These are phyloP conservation scores for Drosophila barbarae DNA, from an alignment of 2,888 invertebrate genomes.

Conservation along the genomic window DNA sequence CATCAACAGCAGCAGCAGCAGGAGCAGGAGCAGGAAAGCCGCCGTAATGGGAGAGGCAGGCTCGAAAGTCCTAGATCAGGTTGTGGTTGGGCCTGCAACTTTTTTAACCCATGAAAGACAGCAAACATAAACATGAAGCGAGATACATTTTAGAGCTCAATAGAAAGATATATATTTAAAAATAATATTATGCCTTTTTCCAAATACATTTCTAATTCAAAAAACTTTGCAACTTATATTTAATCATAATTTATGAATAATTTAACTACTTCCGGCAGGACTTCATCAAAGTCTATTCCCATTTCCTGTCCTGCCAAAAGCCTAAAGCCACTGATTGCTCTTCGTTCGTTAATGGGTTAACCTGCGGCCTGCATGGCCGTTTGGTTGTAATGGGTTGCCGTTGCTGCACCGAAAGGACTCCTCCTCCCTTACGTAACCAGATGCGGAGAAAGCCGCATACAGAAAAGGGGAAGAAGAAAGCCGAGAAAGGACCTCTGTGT, in stretches of 20 bases:
- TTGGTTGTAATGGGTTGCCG: conserved; percentile 15
- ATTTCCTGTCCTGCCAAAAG: background rate
- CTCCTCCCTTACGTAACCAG: conserved; percentile 23
- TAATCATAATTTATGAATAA: no score
- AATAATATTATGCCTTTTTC: background rate
- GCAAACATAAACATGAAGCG: no score
- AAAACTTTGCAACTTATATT: background rate
- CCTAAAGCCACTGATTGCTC: background rate
- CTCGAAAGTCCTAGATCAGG: conserved; percentile 23
- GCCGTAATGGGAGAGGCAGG: conserved; percentile 12
- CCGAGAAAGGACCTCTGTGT: conserved; percentile 16
- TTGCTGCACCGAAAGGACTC: conserved; percentile 8
- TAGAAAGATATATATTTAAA: background rate
- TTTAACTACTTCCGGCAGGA: no score
- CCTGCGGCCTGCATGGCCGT: conserved; percentile 5
- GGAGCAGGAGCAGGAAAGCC: conserved; percentile 10
- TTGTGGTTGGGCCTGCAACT: conserved; percentile 18
- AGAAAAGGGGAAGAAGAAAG: conserved; percentile 13
- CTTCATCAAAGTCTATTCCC: no score
- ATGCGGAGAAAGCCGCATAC: conserved; percentile 11
- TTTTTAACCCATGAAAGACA: conserved; percentile 22
- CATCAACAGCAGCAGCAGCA: conserved; percentile 11
- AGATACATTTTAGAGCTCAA: no score
- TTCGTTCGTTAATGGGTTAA: conserved; percentile 13
- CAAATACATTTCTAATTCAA: background rate